phyloP scores from a whole-genome alignment of 37 sponge, comb jelly and placozoan species.

The Lycopodina hypogea region DNA sequence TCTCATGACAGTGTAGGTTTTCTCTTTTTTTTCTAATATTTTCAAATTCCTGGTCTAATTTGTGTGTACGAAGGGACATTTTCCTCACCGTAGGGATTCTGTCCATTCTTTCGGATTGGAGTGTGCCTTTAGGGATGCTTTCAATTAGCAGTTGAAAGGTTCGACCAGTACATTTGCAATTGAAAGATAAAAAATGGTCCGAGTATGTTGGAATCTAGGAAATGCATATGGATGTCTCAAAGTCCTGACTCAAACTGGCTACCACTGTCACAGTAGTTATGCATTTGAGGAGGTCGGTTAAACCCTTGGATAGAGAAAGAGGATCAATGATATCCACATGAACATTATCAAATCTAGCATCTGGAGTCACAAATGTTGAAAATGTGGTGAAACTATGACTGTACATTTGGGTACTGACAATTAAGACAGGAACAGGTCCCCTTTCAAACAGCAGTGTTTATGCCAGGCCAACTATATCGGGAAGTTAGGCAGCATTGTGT shows the following conservation, averaged over 20 bases:
- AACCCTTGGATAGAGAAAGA: conserved; percentile 52
- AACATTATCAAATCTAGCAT: conserved; percentile 41
- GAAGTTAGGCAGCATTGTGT: conserved; percentile 24
- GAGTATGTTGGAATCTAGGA: conserved; percentile 29
- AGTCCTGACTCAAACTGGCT: conserved; percentile 53
- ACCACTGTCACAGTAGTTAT: conserved; percentile 58
- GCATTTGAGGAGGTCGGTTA: conserved; percentile 51
- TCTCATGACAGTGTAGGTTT: no score
- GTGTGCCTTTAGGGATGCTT: conserved; percentile 47
- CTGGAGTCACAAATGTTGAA: conserved; percentile 43
- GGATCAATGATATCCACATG: conserved; percentile 65
- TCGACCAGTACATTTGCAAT: conserved; percentile 57
- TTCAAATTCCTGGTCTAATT: no score
- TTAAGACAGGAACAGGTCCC: conserved; percentile 53
- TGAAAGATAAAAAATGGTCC: conserved; percentile 66
- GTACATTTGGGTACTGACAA: conserved; percentile 49
- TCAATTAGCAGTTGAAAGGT: conserved; percentile 58
- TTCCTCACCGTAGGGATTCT: conserved; percentile 54
- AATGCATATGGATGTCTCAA: conserved; percentile 30
- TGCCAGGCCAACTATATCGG: conserved; percentile 53
- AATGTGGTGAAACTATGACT: conserved; percentile 29
- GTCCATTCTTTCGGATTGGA: conserved; percentile 47
- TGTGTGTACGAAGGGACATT: no score
- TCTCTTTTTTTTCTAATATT: no score
- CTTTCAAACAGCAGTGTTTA: conserved; percentile 42